Base-by-base conservation (phyloP, 1,140 invertebrate genomes). In the Tigriopus japonicus region DNA sequence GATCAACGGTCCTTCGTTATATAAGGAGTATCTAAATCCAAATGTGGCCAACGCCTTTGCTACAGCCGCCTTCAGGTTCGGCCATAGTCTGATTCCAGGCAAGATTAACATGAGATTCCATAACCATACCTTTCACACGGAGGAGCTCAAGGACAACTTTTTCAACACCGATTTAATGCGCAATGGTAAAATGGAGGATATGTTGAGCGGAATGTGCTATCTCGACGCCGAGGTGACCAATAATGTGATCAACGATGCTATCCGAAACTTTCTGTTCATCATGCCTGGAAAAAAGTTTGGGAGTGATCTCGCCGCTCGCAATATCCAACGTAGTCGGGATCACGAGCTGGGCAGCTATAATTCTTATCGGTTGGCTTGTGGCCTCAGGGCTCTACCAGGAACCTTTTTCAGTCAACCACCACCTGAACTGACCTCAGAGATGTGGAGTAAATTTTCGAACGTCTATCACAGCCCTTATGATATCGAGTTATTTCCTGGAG, bases 241-340 rank as follows among this genome's bases (percentile, higher is more conserved):
- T 21, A 49, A 21, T 49, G 45, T 21, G n/a, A 49, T 49, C n/a
- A 49, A 15, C 21, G 45, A 49, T 49, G 45, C 45, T 49, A 15
- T 49, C n/a, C 3, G n/a, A 21, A 72, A 73, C 62, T 71, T 71
- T 62, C 62, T 73, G 14, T 73, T 73, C 66, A 69, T 71, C 65
- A 68, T 71, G 42, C 66, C 64, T 15, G 64, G 67, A 40, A 66
- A 69, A 52, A 63, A 65, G 5, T 73, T 71, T 62, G 75, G 75
- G 42, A 68, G 77, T 77, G 91, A 95, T 72, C 74, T 95, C 64
- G 88, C 91, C 5, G 87, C 89, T 1, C 87, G 94, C 68, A 95
- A 95, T 70, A 89, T 94, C 81, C 89, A 93, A 71, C 77, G 91
- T 68, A 90, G 86, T 40, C 77, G 90, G 63, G 90, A 94, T 70